phyloP scores from a whole-genome alignment of 1,140 invertebrate species.

The Drosophila varians region DNA sequence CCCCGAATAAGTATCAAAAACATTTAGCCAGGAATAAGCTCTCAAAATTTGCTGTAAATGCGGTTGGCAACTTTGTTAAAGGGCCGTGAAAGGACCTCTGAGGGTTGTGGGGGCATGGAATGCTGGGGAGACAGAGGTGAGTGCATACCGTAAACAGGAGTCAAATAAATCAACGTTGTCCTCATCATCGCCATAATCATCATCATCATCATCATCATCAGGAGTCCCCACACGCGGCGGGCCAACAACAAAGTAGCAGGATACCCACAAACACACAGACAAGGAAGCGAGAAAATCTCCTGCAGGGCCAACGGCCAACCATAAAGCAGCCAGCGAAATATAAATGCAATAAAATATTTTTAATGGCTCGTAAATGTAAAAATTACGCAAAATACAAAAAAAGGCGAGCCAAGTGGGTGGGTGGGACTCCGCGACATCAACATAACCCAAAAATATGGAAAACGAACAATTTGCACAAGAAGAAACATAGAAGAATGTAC shows the following conservation, averaged over 20 bases:
- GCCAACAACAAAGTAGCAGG: conserved; percentile 41
- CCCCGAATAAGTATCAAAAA: conserved; percentile 3
- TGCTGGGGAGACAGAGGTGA: conserved; percentile 34
- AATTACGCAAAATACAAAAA: conserved; percentile 62
- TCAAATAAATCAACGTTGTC: conserved; percentile 71
- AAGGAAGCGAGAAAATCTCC: conserved; percentile 59
- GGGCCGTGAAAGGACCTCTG: conserved; percentile 5
- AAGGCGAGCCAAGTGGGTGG: neutral
- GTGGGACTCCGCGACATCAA: neutral
- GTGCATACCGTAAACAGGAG: conserved; percentile 70
- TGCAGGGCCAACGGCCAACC: conserved; percentile 52
- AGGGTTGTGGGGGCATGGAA: neutral
- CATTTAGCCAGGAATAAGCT: conserved; percentile 29
- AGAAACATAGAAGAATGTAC: conserved; percentile 25
- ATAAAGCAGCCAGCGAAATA: conserved; percentile 73
- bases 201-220: conserved; percentile 34
- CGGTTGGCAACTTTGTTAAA: conserved; percentile 50
- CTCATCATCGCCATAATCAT: conserved; percentile 51
- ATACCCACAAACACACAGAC: conserved; percentile 18
- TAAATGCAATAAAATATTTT: conserved; percentile 77
- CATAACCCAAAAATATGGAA: conserved; percentile 7
- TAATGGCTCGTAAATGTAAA: conserved; percentile 75
- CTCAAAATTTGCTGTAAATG: conserved; percentile 43
- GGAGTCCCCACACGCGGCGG: conserved; percentile 51
- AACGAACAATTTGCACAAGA: conserved; percentile 12